Evolutionary conservation across 2,888 invertebrate genomes (phyloP).

Genomic region (Therioaphis trifolii): DNA sequence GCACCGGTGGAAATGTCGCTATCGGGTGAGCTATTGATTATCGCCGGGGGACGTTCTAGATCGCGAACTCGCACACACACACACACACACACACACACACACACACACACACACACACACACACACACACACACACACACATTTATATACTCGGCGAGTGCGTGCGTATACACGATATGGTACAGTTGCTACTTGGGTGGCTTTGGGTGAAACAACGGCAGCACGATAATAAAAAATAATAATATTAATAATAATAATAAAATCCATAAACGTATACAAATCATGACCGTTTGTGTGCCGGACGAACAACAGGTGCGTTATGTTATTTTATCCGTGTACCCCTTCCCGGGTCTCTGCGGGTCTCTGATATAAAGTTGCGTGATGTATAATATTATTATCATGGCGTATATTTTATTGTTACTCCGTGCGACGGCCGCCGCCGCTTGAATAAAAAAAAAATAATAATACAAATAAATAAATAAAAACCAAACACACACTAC

Average conservation of each 20-base stretch:
- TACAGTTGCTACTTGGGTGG: slow-evolving; percentile 36
- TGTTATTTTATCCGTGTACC: neutral
- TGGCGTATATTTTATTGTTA: too few species aligned
- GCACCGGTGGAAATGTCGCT: slow-evolving; percentile 13
- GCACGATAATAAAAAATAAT: neutral
- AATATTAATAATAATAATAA: neutral
- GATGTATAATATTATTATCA: neutral
- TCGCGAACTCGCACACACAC: neutral
- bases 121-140: too few species aligned
- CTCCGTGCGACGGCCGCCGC: neutral
- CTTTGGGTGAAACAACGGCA: slow-evolving; percentile 9
- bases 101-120: too few species aligned
- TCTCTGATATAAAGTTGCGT: neutral
- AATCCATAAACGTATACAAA: slow-evolving; percentile 17
- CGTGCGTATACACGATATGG: neutral
- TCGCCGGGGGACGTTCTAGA: neutral
- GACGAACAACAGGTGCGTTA: slow-evolving; percentile 18
- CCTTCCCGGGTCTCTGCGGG: neutral
- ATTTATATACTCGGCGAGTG: too few species aligned
- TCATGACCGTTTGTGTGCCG: neutral
- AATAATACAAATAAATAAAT: too few species aligned
- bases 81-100: too few species aligned
- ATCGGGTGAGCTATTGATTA: slow-evolving; percentile 37
- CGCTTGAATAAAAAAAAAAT: neutral
- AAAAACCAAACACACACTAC: too few species aligned